A percentile compares a stretch with the other conserved stretches of the same genome.
Evolutionary conservation across 2,888 invertebrate species (phyloP).

Genomic region (Spialia ferax): DNA sequence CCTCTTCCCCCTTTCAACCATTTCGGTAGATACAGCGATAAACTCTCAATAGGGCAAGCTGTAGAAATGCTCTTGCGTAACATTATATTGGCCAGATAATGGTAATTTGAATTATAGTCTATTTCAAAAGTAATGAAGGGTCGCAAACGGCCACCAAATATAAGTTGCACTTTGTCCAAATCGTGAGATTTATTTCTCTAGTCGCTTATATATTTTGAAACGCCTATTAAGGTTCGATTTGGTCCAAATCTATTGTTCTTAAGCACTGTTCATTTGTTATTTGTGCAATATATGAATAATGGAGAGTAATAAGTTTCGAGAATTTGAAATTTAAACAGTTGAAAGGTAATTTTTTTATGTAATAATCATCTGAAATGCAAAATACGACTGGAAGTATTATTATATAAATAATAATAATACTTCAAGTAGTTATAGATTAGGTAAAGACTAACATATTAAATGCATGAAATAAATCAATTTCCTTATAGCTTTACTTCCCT

Average conservation of each 20-base stretch:
- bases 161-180: constrained; percentile 19
- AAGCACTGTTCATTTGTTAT: constrained; percentile 12
- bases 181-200: constrained; percentile 33
- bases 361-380: too few species aligned
- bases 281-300: constrained; percentile 2
- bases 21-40: constrained; percentile 56
- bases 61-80: constrained; percentile 58
- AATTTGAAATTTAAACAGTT: background rate
- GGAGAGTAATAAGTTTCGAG: background rate
- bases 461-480: too few species aligned
- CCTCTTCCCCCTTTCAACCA: constrained; percentile 56
- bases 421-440: too few species aligned
- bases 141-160: constrained; percentile 6
- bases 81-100: constrained; percentile 48
- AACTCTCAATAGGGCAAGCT: constrained; percentile 67
- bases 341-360: too few species aligned
- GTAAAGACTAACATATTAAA: too few species aligned
- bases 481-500: too few species aligned
- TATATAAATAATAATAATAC: too few species aligned
- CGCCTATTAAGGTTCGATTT: constrained; percentile 10
- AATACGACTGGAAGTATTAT: background rate
- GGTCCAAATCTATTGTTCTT: constrained; percentile 9
- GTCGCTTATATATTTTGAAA: constrained; percentile 2
- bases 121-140: constrained; percentile 34
- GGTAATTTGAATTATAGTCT: constrained; percentile 45